A percentile compares a stretch with the other conserved stretches of the same genome.
Evolutionary conservation across 1,140 invertebrate species (phyloP).

Genomic region (Gonatopus flavifemur): DNA sequence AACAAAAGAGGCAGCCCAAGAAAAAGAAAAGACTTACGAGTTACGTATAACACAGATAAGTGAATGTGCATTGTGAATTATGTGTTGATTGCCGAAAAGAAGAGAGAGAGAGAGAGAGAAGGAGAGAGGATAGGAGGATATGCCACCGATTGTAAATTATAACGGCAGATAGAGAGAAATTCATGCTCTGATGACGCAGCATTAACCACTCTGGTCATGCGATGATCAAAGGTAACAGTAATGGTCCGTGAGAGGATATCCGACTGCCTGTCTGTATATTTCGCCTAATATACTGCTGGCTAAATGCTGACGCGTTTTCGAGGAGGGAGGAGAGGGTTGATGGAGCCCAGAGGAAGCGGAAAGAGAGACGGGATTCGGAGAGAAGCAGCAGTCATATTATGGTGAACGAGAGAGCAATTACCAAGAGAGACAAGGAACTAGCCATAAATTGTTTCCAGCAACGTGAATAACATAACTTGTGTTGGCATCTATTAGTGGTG

Average conservation of each 20-base stretch:
- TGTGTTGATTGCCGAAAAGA: too few relatives aligned
- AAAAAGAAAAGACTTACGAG: too few relatives aligned
- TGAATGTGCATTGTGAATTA: too few relatives aligned
- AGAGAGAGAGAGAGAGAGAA: background rate
- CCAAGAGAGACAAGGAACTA: constrained; percentile 4
- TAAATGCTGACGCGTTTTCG: constrained; percentile 56
- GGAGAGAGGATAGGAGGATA: constrained; percentile 14
- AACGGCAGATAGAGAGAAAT: constrained; percentile 54
- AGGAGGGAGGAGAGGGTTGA: constrained; percentile 20
- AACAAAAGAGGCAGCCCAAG: too few relatives aligned
- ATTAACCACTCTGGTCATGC: constrained; percentile 51
- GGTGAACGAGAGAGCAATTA: too few relatives aligned
- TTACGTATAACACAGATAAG: too few relatives aligned
- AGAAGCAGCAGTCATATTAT: too few relatives aligned
- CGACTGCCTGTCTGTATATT: constrained; percentile 51
- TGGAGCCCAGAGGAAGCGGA: background rate
- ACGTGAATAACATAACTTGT: constrained; percentile 26
- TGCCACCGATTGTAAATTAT: constrained; percentile 51
- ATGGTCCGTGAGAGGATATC: constrained; percentile 56
- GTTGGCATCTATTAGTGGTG: too few relatives aligned
- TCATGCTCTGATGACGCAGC: constrained; percentile 58
- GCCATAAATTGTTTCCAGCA: constrained; percentile 44
- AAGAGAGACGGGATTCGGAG: constrained; percentile 4
- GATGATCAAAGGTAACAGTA: constrained; percentile 58
- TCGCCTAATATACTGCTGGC: constrained; percentile 55